phyloP scores from a whole-genome alignment of 2,888 invertebrate genomes.

The Apamea monoglypha region DNA sequence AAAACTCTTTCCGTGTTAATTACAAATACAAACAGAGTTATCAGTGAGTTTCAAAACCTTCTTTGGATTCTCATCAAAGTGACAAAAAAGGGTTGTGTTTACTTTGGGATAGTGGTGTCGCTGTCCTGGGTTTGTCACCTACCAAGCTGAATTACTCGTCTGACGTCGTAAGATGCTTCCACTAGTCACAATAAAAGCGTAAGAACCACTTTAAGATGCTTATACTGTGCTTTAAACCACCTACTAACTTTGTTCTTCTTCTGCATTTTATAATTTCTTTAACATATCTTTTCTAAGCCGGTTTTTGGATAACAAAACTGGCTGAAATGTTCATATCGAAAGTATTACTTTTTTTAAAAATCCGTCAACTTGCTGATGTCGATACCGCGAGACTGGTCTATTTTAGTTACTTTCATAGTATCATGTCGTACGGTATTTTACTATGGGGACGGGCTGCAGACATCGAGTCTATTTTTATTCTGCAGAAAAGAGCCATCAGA shows the following conservation, averaged over 20 bases:
- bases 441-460: too few relatives aligned
- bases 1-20: constrained; percentile 67
- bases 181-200: constrained; percentile 1
- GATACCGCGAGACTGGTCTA: too few relatives aligned
- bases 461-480: too few relatives aligned
- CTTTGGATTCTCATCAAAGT: constrained; percentile 48
- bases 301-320: background rate
- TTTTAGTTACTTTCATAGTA: too few relatives aligned
- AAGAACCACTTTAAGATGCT: background rate
- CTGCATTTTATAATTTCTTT: background rate
- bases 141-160: constrained; percentile 9
- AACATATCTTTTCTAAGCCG: background rate
- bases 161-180: background rate
- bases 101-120: constrained; percentile 60
- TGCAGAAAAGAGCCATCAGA: too few relatives aligned
- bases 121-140: constrained; percentile 10
- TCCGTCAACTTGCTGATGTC: too few relatives aligned
- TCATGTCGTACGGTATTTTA: too few relatives aligned
- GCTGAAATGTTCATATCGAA: constrained; percentile 2
- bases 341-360: background rate
- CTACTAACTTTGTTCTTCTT: background rate
- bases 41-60: constrained; percentile 71
- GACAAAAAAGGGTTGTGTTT: constrained; percentile 74
- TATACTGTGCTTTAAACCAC: background rate
- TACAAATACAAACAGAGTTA: constrained; percentile 71